Evolutionary conservation across 2,797 vertebrate genomes (phyloP), one percentile per base, ranked within the genome.

Genomic region (Anableps anableps): DNA sequence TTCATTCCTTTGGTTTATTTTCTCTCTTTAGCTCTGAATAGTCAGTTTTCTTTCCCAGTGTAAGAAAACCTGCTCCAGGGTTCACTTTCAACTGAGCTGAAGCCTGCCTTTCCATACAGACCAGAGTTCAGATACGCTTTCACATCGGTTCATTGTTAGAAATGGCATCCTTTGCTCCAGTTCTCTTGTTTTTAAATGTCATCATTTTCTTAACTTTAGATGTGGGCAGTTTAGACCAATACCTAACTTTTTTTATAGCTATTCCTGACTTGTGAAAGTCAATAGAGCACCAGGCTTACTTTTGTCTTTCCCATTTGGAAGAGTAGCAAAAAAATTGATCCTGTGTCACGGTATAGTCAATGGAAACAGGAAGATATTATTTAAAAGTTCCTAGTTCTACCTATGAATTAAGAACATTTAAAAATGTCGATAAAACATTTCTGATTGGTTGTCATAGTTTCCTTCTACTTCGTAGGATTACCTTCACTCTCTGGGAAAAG

Each of bases 401-500:
- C 31, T 34, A 3, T 19, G 60, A 62, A 62, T 9, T 3, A 31
- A 60, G 26, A 14, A 17, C 17, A 62, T 34, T 34, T 34, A 8
- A 62, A 62, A 34, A 29, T 62, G 34, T 34, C 34, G 31, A 34
- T 62, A 34, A 62, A 68, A 38, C 21, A 41, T 43, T 26, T 43
- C 23, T 26, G 13, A 43, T 78, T 50, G 17, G 75, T 72, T 68
- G 17, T 85, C 73, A 41, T 47, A 74, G 14, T 16, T 43, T 50
- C 43, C n/a, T 17, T 64, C 17, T 48, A 4, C 68, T n/a, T 41
- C 16, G 5, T 88, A 99, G 98, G 97, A 96, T 81, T 99, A 99
- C 89, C 95, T 98, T 38, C 93, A 94, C 87, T 98, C 98, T 0
- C 89, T 99, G 90, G 98, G 98, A 51, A 99, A 99, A 94, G 97